phyloP scores from a whole-genome alignment of 1,140 invertebrate species.

The Drosophila ficusphila region DNA sequence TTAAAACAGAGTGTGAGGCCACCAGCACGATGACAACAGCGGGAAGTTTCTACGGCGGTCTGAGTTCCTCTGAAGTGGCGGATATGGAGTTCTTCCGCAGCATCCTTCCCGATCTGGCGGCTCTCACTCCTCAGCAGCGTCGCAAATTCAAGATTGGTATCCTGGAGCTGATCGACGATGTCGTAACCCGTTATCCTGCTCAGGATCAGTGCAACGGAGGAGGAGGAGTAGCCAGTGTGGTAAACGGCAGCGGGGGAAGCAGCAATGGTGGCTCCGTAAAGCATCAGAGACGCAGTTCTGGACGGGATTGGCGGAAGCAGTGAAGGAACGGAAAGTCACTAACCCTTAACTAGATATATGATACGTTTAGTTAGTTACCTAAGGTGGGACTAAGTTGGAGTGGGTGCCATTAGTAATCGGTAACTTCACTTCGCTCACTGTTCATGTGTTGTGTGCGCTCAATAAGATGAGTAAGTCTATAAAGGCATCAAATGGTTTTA shows the following conservation, averaged over 20 bases:
- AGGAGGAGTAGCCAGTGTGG: neutral
- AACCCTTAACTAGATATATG: slow-evolving; percentile 35
- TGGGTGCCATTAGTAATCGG: neutral
- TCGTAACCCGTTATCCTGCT: slow-evolving; percentile 69
- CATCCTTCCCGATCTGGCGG: slow-evolving; percentile 73
- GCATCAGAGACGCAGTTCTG: slow-evolving; percentile 42
- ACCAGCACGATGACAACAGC: slow-evolving; percentile 46
- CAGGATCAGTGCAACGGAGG: slow-evolving; percentile 50
- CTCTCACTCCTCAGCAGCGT: slow-evolving; percentile 72
- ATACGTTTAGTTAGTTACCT: slow-evolving; percentile 14
- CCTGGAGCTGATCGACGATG: slow-evolving; percentile 78
- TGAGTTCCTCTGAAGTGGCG: slow-evolving; percentile 57
- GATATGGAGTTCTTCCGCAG: slow-evolving; percentile 83
- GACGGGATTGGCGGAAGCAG: slow-evolving; percentile 59
- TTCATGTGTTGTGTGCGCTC: slow-evolving; percentile 64
- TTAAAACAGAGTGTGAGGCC: slow-evolving; percentile 74
- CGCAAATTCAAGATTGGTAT: slow-evolving; percentile 82
- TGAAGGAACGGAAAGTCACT: slow-evolving; percentile 21
- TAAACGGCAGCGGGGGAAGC: slow-evolving; percentile 49
- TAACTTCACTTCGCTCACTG: slow-evolving; percentile 26
- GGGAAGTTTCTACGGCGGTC: slow-evolving; percentile 33
- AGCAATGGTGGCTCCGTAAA: slow-evolving; percentile 22
- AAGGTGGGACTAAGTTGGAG: slow-evolving; percentile 2
- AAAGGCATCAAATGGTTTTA: neutral
- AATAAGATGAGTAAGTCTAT: slow-evolving; percentile 32